Evolutionary conservation across 2,888 invertebrate species (phyloP), one percentile per base, ranked within the genome.

Genomic region (Megalurothrips usitatus): DNA sequence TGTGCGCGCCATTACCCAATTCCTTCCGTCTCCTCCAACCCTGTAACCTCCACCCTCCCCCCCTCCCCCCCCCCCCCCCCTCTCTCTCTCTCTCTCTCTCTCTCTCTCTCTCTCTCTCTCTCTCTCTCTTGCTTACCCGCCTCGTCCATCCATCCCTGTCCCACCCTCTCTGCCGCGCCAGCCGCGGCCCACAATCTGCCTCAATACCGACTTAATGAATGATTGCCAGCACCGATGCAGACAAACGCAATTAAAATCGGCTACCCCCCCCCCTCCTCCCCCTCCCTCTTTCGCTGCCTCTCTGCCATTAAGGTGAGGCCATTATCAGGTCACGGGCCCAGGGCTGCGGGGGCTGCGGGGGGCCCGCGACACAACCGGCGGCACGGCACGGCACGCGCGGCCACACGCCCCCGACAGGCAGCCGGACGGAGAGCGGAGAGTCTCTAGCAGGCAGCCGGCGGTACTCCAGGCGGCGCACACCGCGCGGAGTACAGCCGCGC

Each of bases 191-290:
- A 75, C 68, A 75, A 75, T 75, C 68, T 75, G 68, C 68, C 26
- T 75, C 68, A 75, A 75, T 75, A 75, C 68, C 26, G 68, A 12
- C 68, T 75, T 75, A 75, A 75, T 75, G 68, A 75, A 75, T 26
- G 68, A 75, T 75, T 75, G 68, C 68, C 26, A 26, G 68, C 68
- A 23, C 68, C 68, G 10, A 75, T 75, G 68, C 68, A 75, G 68
- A 75, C 68, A 75, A 75, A 75, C 68, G 68, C 68, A 75, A 75
- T 75, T 75, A 75, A 75, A 75, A 26, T n/a, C 11, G 68, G 23
- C 12, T 75, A 14, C 8, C 68, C 10, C 68, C 9, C 68, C 9
- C 68, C 23, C 23, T 26, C 23, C 68, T 68, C 58, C 19, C 58
- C 19, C 58, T 58, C 58, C 19, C 58, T 58, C 58, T 58, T 17